Percentiles rank a stretch among this genome's conserved stretches.
These are phyloP conservation scores for Epinephelus cyanopodus DNA, from an alignment of 2,113 vertebrate species.

Conservation along the genomic window DNA sequence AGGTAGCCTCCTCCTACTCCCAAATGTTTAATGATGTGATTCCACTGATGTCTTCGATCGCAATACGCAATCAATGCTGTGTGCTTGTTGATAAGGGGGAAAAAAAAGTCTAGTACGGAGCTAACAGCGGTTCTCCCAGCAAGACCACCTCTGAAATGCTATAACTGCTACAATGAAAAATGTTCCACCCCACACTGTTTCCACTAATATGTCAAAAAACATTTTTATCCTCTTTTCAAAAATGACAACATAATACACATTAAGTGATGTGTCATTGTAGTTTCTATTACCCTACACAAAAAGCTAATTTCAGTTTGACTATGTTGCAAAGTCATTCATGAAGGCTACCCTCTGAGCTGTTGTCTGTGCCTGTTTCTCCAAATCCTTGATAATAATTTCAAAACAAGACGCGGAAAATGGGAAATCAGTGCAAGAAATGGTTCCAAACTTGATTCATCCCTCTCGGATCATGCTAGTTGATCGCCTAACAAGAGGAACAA, in stretches of 20 bases:
- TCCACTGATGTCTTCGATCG: neutral
- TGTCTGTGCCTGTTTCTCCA: neutral
- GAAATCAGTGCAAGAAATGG: neutral
- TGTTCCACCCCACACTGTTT: neutral
- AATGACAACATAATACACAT: too few species aligned
- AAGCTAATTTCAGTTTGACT: neutral
- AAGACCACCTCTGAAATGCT: neutral
- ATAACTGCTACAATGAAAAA: neutral
- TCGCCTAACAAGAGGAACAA: neutral
- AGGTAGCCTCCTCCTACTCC: too few species aligned
- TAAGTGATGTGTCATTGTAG: neutral
- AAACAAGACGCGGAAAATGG: neutral
- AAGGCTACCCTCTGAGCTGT: neutral
- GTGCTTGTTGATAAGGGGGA: neutral
- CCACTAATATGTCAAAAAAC: neutral
- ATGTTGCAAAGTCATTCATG: neutral
- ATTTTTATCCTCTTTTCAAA: neutral
- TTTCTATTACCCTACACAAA: neutral
- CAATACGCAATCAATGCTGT: neutral
- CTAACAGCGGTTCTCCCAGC: neutral
- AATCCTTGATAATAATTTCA: neutral
- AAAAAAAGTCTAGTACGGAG: neutral
- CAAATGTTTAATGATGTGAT: neutral
- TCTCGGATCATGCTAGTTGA: too few species aligned
- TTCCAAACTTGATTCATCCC: neutral